A percentile compares a stretch with the other conserved stretches of the same genome.
Evolutionary conservation across 2,888 invertebrate species (phyloP).

Genomic region (Melieria picta): DNA sequence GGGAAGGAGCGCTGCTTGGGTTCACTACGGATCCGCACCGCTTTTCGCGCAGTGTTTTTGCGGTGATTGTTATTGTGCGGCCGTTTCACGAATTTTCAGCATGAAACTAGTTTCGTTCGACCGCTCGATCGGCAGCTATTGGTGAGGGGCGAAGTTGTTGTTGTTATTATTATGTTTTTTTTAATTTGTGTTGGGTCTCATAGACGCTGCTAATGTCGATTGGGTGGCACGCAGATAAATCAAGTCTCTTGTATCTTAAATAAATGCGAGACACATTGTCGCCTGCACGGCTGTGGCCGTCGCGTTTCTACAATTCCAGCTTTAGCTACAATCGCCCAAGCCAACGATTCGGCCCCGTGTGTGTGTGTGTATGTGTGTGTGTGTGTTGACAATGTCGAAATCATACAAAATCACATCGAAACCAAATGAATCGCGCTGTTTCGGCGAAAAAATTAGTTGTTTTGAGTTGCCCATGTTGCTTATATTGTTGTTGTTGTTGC

Average conservation of each 20-base stretch:
- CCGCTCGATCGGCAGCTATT: background rate
- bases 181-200: background rate
- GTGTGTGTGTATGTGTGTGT: background rate
- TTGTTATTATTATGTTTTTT: background rate
- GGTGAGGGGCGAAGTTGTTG: background rate
- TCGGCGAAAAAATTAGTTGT: no score
- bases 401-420: background rate
- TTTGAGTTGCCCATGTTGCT: no score
- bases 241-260: background rate
- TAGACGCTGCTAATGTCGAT: background rate
- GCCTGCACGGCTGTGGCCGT: slow-evolving; percentile 12
- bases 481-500: no score
- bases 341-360: background rate
- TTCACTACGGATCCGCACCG: no score
- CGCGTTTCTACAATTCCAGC: background rate
- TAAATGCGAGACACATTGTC: slow-evolving; percentile 31
- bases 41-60: no score
- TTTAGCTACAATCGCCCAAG: background rate
- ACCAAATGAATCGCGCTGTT: no score
- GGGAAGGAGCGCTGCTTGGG: no score
- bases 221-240: background rate
- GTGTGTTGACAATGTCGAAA: background rate
- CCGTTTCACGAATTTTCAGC: background rate
- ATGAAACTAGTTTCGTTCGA: slow-evolving; percentile 1
- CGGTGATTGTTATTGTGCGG: background rate